Conservation (phyloP, 2,888 invertebrate genomes). For the Oligia fasciuncula region DNA sequence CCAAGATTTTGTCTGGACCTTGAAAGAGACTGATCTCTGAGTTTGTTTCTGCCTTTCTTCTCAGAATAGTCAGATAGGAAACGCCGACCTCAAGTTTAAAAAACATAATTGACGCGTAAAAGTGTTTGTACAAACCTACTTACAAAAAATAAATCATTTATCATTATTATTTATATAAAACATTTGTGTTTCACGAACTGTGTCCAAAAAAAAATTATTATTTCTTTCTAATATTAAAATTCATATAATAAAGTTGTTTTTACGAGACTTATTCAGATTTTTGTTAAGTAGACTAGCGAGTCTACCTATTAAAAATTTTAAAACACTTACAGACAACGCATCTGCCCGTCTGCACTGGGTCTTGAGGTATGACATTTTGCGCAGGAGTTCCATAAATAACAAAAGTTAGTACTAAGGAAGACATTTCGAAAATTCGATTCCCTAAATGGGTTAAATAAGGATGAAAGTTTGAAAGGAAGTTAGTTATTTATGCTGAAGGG, state of each 20-base stretch:
- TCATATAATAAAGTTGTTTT: neutral
- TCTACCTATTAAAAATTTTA: neutral
- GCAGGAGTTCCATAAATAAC: neutral
- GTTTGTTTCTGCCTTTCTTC: too few species aligned
- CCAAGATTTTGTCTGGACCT: too few species aligned
- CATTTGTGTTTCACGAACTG: too few species aligned
- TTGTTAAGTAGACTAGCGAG: neutral
- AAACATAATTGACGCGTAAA: too few species aligned
- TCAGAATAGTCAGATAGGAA: too few species aligned
- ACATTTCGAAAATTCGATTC: neutral
- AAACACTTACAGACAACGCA: neutral
- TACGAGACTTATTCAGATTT: neutral
- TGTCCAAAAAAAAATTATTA: too few species aligned
- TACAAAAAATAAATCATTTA: too few species aligned
- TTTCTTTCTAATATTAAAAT: neutral
- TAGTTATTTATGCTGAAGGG: neutral
- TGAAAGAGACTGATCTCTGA: too few species aligned
- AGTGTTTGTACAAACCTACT: too few species aligned
- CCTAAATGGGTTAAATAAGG: neutral
- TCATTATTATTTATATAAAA: too few species aligned
- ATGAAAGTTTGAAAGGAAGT: neutral
- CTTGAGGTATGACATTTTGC: neutral
- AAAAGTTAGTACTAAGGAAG: neutral
- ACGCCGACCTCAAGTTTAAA: too few species aligned
- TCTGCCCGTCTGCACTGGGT: neutral